Conservation (phyloP, 2,113 vertebrate genomes). For the Mesitornis unicolor region DNA sequence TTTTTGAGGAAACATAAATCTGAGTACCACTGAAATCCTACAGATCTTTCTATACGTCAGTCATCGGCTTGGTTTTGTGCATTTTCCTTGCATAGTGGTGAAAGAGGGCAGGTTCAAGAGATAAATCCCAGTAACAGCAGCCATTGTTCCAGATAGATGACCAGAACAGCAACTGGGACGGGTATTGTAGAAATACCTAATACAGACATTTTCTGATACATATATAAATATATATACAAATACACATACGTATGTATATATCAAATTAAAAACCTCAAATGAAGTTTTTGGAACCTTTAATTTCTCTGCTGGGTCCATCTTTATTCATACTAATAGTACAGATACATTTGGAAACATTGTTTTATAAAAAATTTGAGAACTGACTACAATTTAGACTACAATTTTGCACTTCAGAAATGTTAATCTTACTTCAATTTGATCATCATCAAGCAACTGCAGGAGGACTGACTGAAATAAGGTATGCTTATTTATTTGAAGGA, state of each 20-base stretch:
- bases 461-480: not conserved
- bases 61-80: not conserved
- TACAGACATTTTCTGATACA: not conserved
- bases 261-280: not conserved
- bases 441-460: not conserved
- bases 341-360: not conserved
- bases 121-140: not conserved
- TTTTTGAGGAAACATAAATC: not conserved
- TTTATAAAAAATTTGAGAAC: not conserved
- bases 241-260: too few species aligned
- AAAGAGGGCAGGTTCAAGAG: not conserved
- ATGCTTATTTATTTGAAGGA: not conserved
- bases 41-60: not conserved
- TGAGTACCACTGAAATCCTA: not conserved
- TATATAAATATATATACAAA: not conserved
- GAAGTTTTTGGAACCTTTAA: not conserved
- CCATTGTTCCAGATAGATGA: fast-evolving
- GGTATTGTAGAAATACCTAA: not conserved
- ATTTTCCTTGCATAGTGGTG: not conserved
- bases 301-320: not conserved
- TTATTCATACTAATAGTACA: not conserved
- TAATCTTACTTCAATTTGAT: not conserved
- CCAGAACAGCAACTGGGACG: not conserved
- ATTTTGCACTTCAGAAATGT: not conserved
- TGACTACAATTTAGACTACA: not conserved